Conservation (phyloP, 2,113 vertebrate genomes). For the Silurus asotus region DNA sequence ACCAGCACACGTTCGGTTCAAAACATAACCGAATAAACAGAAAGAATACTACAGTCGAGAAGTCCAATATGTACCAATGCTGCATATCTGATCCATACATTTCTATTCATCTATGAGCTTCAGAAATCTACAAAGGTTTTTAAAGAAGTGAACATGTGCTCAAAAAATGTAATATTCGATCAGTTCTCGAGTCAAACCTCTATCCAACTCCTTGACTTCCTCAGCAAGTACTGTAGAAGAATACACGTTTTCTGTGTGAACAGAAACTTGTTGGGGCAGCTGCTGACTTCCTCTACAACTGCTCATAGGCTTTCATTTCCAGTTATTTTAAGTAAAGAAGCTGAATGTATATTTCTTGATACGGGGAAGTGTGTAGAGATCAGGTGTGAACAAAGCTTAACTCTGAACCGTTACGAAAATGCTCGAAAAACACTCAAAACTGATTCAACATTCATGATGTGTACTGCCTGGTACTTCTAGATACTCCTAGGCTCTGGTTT, state of each 20-base stretch:
- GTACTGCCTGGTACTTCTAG: neutral
- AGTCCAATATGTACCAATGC: neutral
- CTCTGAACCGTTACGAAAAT: neutral
- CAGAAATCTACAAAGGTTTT: neutral
- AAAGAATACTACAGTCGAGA: neutral
- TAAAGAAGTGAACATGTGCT: neutral
- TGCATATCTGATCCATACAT: neutral
- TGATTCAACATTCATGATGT: neutral
- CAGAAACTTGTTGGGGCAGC: conserved; percentile 8
- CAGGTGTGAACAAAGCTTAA: neutral
- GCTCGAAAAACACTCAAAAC: neutral
- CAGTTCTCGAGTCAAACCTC: neutral
- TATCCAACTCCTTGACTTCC: neutral
- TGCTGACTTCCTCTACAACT: neutral
- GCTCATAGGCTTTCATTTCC: neutral
- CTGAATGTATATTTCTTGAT: neutral
- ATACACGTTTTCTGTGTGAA: neutral
- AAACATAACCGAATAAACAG: neutral
- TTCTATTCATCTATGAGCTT: neutral
- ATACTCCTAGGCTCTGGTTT: neutral
- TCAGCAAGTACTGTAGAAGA: neutral
- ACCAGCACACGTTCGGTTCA: neutral
- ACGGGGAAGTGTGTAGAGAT: neutral
- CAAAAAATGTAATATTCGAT: neutral
- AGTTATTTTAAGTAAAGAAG: neutral